Conservation (phyloP, 2,797 vertebrate genomes). For the Sebastes melanostomus region DNA sequence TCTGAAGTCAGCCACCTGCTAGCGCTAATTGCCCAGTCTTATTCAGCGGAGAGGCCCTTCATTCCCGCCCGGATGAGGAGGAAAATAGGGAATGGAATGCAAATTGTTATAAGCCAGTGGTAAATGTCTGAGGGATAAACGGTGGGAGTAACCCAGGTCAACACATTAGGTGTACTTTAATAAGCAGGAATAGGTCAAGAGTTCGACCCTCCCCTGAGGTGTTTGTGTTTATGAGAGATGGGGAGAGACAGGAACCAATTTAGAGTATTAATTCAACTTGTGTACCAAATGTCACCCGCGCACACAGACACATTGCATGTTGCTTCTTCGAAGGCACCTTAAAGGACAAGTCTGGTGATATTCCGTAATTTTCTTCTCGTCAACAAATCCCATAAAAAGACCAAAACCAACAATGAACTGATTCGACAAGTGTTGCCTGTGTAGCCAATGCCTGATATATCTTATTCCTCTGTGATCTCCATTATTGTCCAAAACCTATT, state of each 20-base stretch:
- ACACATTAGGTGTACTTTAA: conserved; percentile 73
- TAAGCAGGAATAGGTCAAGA: conserved; percentile 63
- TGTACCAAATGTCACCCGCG: background rate
- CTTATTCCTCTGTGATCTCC: background rate
- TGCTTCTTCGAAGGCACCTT: background rate
- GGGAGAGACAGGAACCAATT: background rate
- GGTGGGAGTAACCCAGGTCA: conserved; percentile 63
- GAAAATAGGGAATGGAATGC: conserved; percentile 61
- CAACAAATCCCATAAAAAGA: background rate
- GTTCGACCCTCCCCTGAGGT: conserved; percentile 56
- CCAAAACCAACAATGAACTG: background rate
- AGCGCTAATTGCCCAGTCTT: conserved; percentile 45
- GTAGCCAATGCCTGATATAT: background rate
- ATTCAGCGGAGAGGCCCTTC: conserved; percentile 46
- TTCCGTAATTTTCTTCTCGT: background rate
- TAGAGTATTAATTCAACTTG: conserved; percentile 11
- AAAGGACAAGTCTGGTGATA: background rate
- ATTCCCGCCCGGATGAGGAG: conserved; percentile 26
- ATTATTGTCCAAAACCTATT: background rate
- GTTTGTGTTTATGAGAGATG: conserved; percentile 8
- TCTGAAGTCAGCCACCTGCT: conserved; percentile 70
- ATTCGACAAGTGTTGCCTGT: background rate
- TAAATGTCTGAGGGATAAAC: conserved; percentile 53
- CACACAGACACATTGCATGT: background rate
- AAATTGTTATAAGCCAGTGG: conserved; percentile 56